These are phyloP conservation scores for Lamellibrachia satsuma DNA, from an alignment of 2,888 invertebrate species.

Conservation along the genomic window DNA sequence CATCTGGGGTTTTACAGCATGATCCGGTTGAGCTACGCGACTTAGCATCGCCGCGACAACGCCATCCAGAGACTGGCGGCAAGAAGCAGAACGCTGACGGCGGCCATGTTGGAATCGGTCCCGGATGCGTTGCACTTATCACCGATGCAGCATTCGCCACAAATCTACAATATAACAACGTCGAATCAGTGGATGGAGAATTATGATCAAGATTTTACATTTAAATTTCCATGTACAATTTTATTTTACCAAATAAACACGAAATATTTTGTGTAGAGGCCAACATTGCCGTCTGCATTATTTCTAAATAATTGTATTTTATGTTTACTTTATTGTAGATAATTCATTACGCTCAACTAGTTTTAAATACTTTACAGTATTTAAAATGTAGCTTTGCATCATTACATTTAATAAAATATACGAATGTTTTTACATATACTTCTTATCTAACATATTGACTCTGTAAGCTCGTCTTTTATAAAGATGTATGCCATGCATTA, in stretches of 20 bases:
- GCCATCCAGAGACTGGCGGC: neutral
- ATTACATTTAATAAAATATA: no score
- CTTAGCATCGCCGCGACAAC: neutral
- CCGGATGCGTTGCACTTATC: slow-evolving; percentile 17
- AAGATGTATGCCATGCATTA: no score
- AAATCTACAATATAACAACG: neutral
- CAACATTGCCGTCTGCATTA: no score
- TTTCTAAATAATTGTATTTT: no score
- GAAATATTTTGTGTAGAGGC: no score
- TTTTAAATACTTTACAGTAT: no score
- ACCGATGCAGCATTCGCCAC: slow-evolving; percentile 21
- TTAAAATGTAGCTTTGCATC: no score
- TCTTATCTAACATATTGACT: no score
- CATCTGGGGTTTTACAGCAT: neutral
- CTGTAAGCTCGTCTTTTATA: no score
- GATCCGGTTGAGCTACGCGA: neutral
- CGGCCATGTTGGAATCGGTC: neutral
- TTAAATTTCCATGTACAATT: neutral
- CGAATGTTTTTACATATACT: no score
- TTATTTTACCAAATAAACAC: neutral
- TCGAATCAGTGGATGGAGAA: neutral
- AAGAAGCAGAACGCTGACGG: neutral
- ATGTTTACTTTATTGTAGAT: no score
- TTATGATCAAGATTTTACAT: neutral
- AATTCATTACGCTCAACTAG: no score